Evolutionary conservation across 2,888 invertebrate species (phyloP), one percentile per base, ranked within the genome.

Genomic region (Thera obeliscata): DNA sequence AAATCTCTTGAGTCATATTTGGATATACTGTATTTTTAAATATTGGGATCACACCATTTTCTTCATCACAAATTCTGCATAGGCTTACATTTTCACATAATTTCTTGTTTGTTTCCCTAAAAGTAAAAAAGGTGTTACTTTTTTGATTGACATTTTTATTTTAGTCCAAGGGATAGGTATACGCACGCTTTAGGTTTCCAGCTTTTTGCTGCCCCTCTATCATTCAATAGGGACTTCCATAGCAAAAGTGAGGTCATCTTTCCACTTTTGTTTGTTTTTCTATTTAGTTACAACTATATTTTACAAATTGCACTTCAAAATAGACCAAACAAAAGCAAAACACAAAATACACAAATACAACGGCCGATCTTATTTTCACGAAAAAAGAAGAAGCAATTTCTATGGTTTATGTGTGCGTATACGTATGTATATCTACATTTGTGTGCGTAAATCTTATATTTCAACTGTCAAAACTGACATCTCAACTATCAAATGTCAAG

Each of bases 141-240:
- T 46, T 46, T 46, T 9, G 8, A 9, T 46, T 46, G 9, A 46
- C 2, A 46, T 7, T 46, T 46, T 2, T 9, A 46, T 9, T 2
- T 46, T 9, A 9, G 9, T 9, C 43, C 43, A 46, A 46, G 7
- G 43, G 43, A 9, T 9, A 46, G 43, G 1, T 5, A 12, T 67
- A 86, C 87, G 68, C 81, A 89, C 88, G 73, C 84, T n/a, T 78
- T 69, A 67, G 84, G 85, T 70, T 83, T 87, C 70, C 78, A 82
- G 70, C 85, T 86, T 67, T 69, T 72, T 54, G 89, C 81, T 68
- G 87, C 74, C 61, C 86, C 85, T 69, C 86, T 90, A 64, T 89
- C 87, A 71, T 87, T 85, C 70, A 93, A 75, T 84, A 93, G 86
- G 36, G 92, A 91, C 68, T 90, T 91, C 54, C 91, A 74, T 73